Base-by-base conservation (phyloP, 2,888 invertebrate genomes). In the Troides helena region DNA sequence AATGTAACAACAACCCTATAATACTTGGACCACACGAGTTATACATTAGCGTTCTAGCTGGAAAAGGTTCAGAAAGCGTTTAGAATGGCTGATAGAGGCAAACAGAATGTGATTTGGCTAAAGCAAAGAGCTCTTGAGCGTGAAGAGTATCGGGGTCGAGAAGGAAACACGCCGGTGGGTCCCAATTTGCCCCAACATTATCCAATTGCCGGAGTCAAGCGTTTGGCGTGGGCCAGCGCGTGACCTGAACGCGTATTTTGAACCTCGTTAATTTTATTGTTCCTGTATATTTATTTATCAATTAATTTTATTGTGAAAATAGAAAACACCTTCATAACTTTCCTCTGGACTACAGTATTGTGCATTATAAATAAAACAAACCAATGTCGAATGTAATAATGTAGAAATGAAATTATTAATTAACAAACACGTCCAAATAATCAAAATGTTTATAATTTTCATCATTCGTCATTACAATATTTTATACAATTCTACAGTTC, bases 171-270 rank as follows among this genome's bases (percentile, higher is more conserved):
- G 81, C 85, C 83, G 88, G 89, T 88, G 88, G 90, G 86, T 86
- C 89, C 86, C 90, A 91, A 91, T 90, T 70, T 70, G 70, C 50
- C 63, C 56, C 67, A 65, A 75, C 81, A 89, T 89, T 89, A 89
- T 88, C 85, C 89, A 89, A 89, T 89, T 89, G 86, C 77, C 79
- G 79, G 82, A 85, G 84, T 83, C 86, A 91, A 92, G 84, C 88
- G 89, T 86, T 92, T 90, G 84, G 92, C 92, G 92, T 92, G 90
- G 92, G 92, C 92, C 81, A 84, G 82, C 88, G 85, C 90, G 89
- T 88, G 90, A 89, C 88, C 86, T 84, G 85, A 77, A 81, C 85
- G 78, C 80, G 77, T 82, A 82, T 87, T 86, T 85, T 80, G 75
- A 78, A 74, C 72, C 74, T 74, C 73, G 70, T 76, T 53, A 53